Conservation (phyloP, 2,888 invertebrate genomes). For the Polia nebulosa region DNA sequence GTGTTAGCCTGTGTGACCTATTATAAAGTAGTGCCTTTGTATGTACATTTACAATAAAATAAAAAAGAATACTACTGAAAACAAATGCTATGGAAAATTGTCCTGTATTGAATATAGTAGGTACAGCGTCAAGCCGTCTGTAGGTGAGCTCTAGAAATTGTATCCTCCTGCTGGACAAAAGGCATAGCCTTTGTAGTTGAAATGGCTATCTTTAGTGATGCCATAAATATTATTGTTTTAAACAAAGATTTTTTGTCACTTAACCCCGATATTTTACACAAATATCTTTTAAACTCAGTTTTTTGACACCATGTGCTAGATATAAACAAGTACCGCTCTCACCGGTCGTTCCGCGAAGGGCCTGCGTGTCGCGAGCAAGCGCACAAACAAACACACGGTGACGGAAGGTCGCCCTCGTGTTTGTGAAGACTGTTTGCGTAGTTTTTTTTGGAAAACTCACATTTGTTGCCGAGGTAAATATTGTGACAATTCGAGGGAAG, state of each 20-base stretch:
- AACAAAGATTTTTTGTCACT: slow-evolving; percentile 25
- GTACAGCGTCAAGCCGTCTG: not conserved
- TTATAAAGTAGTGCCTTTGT: too few species aligned
- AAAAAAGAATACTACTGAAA: too few species aligned
- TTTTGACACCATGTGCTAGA: slow-evolving; percentile 73
- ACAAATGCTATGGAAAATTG: too few species aligned
- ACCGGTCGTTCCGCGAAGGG: slow-evolving; percentile 57
- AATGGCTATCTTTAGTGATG: not conserved
- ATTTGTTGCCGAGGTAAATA: slow-evolving; percentile 66
- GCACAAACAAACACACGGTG: slow-evolving; percentile 75
- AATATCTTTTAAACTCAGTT: slow-evolving; percentile 46
- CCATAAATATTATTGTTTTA: not conserved
- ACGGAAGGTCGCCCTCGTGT: slow-evolving; percentile 68
- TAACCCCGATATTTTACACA: slow-evolving; percentile 12
- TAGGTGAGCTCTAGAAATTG: not conserved
- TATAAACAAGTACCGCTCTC: slow-evolving; percentile 64
- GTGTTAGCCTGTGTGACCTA: too few species aligned
- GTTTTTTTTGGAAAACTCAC: slow-evolving; percentile 68
- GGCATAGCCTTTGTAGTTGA: not conserved
- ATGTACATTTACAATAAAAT: too few species aligned
- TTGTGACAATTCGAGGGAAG: slow-evolving; percentile 45
- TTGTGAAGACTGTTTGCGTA: slow-evolving; percentile 65
- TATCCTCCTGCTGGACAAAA: not conserved
- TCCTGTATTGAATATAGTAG: too few species aligned
- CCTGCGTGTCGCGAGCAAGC: slow-evolving; percentile 29